Conservation (phyloP, 2,113 vertebrate species). For the Circaetus cinerascens region DNA sequence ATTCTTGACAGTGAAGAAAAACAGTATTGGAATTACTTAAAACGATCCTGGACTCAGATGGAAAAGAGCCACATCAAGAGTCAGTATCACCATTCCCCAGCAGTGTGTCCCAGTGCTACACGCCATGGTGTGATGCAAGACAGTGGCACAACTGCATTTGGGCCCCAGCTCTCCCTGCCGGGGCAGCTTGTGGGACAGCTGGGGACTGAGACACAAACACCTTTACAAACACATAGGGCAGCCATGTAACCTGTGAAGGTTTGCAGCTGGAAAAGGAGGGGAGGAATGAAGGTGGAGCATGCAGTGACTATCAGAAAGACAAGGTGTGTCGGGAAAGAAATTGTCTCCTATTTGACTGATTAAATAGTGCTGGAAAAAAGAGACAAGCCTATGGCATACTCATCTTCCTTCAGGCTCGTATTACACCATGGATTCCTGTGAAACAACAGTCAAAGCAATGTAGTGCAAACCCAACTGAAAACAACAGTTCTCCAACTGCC, state of each 20-base stretch:
- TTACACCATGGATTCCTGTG: background rate
- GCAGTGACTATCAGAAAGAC: background rate
- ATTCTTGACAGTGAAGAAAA: background rate
- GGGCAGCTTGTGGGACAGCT: fast-evolving
- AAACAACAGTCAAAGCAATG: background rate
- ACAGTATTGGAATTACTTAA: background rate
- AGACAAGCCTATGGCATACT: background rate
- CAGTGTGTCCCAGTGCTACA: background rate
- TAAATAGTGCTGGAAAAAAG: background rate
- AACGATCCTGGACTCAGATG: background rate
- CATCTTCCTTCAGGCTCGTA: background rate
- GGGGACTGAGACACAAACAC: background rate
- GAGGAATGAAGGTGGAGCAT: background rate
- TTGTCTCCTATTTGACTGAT: background rate
- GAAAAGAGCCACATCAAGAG: background rate
- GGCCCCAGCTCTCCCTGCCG: fast-evolving
- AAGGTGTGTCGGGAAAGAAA: background rate
- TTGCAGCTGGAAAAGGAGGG: background rate
- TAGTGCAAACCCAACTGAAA: background rate
- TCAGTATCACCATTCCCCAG: background rate
- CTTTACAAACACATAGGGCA: background rate
- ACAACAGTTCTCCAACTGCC: background rate
- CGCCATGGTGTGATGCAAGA: fast-evolving
- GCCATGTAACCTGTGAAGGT: background rate
- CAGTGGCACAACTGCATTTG: fast-evolving